Conservation (phyloP, 2,888 invertebrate genomes). For the Eremobia ochroleuca region DNA sequence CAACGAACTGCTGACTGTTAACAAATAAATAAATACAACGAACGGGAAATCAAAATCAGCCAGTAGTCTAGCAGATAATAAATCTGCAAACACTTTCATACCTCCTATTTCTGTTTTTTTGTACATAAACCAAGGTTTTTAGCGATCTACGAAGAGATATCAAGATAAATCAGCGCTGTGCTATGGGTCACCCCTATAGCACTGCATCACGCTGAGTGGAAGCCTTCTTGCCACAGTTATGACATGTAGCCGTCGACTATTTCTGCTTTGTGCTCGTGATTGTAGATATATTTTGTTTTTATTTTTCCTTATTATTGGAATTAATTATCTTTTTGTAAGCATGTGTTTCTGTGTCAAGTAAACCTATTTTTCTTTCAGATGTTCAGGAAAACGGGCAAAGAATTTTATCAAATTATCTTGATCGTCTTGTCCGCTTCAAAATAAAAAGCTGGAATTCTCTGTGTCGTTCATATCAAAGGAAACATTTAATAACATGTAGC, state of each 20-base stretch:
- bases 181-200: no score
- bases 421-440: not conserved
- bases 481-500: conserved; percentile 9
- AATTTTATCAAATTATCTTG: conserved; percentile 1
- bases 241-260: no score
- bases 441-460: not conserved
- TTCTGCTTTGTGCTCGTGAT: no score
- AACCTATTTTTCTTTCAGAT: no score
- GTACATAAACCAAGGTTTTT: conserved; percentile 2
- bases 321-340: no score
- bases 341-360: no score
- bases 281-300: no score
- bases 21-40: conserved; percentile 63
- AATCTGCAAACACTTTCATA: conserved; percentile 59
- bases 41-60: conserved; percentile 60
- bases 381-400: not conserved
- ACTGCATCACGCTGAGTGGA: no score
- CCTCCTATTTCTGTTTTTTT: conserved; percentile 23
- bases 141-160: not conserved
- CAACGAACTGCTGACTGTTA: conserved; percentile 62
- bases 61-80: conserved; percentile 58
- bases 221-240: no score
- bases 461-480: not conserved
- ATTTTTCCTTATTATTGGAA: no score
- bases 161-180: no score